Conservation (phyloP, 1,140 invertebrate species). For the Drosophila triauraria region DNA sequence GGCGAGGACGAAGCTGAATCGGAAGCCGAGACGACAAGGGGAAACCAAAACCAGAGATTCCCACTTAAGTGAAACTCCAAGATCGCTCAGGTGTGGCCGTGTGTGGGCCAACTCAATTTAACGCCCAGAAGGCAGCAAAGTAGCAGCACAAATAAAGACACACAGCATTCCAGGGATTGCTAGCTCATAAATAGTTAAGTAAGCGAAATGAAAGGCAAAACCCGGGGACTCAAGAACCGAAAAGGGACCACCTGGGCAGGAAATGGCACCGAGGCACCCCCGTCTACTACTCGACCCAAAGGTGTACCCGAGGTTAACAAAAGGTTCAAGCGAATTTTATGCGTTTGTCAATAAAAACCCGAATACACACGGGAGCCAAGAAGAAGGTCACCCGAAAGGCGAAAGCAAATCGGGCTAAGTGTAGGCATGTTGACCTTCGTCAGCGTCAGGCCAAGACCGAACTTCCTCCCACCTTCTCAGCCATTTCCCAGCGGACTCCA, state of each 20-base stretch:
- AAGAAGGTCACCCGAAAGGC: constrained; percentile 40
- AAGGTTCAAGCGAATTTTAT: constrained; percentile 80
- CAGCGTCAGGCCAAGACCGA: constrained; percentile 33
- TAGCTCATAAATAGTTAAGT: constrained; percentile 83
- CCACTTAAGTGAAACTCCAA: constrained; percentile 44
- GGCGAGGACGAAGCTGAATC: constrained; percentile 1
- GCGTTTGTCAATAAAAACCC: constrained; percentile 77
- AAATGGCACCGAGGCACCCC: constrained; percentile 51
- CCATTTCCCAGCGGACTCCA: constrained; percentile 47
- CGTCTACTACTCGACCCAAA: constrained; percentile 28
- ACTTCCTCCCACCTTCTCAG: not conserved
- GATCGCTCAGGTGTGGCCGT: constrained; percentile 63
- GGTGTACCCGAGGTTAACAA: constrained; percentile 72
- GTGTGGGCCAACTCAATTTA: constrained; percentile 77
- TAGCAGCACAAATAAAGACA: constrained; percentile 82
- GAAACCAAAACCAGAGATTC: constrained; percentile 36
- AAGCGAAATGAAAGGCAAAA: constrained; percentile 75
- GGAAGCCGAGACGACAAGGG: constrained; percentile 21
- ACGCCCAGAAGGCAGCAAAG: constrained; percentile 79
- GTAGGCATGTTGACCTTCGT: constrained; percentile 79
- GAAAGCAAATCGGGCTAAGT: constrained; percentile 79
- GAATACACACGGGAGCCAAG: constrained; percentile 23
- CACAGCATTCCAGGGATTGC: constrained; percentile 80
- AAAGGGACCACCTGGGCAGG: constrained; percentile 51
- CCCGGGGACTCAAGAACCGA: constrained; percentile 11